Conservation (phyloP, 2,113 vertebrate species). For the Stegostoma tigrinum region DNA sequence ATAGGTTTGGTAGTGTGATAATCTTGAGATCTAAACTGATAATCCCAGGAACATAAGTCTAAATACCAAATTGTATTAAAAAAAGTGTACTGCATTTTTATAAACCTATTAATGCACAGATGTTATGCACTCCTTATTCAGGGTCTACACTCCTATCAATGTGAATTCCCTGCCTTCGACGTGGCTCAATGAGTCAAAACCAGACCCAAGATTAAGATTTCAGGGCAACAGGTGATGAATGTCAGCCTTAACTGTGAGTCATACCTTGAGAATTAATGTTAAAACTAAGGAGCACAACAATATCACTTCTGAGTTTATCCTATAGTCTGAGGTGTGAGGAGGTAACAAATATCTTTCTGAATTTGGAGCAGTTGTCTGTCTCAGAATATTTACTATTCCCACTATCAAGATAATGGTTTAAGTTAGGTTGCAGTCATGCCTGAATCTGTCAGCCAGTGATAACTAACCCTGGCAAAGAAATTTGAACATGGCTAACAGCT, state of each 20-base stretch:
- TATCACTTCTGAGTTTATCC: background rate
- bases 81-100: background rate
- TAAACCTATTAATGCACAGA: background rate
- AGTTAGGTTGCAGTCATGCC: background rate
- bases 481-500: background rate
- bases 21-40: background rate
- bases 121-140: background rate
- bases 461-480: background rate
- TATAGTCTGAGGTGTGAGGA: background rate
- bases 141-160: background rate
- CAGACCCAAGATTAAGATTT: background rate
- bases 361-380: background rate
- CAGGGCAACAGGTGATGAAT: background rate
- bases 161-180: no score
- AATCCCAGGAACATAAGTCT: background rate
- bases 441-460: constrained; percentile 11
- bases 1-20: no score
- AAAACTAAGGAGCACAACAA: background rate
- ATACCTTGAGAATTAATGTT: background rate
- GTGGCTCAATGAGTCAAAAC: background rate
- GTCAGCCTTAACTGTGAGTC: background rate
- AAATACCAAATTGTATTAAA: background rate
- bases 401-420: background rate
- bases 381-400: background rate
- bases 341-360: background rate